A percentile compares a stretch with the other conserved stretches of the same genome.
Conservation (phyloP, 2,113 vertebrate species). For the Sylvia atricapilla region DNA sequence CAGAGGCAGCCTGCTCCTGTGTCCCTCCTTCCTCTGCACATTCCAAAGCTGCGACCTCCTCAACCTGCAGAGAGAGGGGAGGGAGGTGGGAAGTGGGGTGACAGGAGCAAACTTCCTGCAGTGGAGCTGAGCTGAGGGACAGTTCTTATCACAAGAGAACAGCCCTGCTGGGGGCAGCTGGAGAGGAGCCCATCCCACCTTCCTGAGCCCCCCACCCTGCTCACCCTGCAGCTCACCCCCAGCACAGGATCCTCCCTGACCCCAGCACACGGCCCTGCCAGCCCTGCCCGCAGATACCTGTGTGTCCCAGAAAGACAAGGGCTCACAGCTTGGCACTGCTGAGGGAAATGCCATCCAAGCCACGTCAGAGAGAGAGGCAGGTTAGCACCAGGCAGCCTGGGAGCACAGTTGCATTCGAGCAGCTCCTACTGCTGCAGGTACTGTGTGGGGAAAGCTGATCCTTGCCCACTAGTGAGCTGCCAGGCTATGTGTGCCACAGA, state of each 20-base stretch:
- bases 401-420: fast-evolving
- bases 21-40: not conserved
- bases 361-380: not conserved
- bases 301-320: not conserved
- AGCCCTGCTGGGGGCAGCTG: not conserved
- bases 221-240: not conserved
- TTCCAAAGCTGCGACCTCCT: not conserved
- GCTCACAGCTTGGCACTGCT: not conserved
- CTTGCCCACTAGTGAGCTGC: fast-evolving
- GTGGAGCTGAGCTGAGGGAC: not conserved
- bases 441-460: not conserved
- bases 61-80: not conserved
- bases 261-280: not conserved
- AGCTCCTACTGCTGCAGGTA: not conserved
- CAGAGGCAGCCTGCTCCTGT: not conserved
- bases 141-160: not conserved
- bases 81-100: conserved; percentile 17
- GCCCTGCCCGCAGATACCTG: not conserved
- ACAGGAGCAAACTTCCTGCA: conserved; percentile 31
- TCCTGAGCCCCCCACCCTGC: not conserved
- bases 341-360: not conserved
- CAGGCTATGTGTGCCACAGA: fast-evolving
- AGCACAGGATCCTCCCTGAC: not conserved
- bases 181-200: not conserved
- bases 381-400: not conserved